These are phyloP conservation scores for Mixornis gularis DNA, from an alignment of 2,113 vertebrate genomes.

Conservation along the genomic window DNA sequence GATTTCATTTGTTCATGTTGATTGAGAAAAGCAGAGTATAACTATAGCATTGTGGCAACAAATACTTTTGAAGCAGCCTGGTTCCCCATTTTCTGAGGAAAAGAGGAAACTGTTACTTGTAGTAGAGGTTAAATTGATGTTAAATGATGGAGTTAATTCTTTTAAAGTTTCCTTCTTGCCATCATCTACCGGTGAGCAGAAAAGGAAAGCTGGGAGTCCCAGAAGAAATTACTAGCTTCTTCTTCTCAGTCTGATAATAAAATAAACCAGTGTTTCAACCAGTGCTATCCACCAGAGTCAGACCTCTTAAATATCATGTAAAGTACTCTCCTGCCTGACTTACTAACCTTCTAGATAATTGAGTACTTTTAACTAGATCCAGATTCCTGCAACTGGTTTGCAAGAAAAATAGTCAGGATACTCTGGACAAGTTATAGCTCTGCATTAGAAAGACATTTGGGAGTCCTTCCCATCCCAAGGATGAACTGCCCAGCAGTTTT, in stretches of 20 bases:
- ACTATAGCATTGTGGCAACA: background rate
- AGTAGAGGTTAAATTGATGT: background rate
- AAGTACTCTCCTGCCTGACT: background rate
- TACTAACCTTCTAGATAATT: background rate
- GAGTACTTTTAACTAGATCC: background rate
- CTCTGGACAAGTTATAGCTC: background rate
- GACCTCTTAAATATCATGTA: background rate
- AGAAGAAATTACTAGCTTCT: background rate
- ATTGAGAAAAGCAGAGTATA: background rate
- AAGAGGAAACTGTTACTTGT: background rate
- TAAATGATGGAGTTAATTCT: background rate
- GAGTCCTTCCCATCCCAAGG: background rate
- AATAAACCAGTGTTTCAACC: background rate
- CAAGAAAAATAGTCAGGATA: background rate
- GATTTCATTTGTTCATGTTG: background rate
- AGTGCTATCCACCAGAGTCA: background rate
- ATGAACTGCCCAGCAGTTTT: background rate
- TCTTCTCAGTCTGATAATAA: background rate
- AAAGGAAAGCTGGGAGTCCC: background rate
- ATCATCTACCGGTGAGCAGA: rapidly evolving
- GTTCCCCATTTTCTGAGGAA: background rate
- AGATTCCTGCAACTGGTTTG: background rate
- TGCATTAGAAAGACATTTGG: background rate
- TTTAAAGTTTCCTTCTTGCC: background rate
- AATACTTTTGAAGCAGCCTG: background rate